Evolutionary conservation across 2,797 vertebrate genomes (phyloP), one percentile per base, ranked within the genome.

Genomic region (Capromys pilorides): DNA sequence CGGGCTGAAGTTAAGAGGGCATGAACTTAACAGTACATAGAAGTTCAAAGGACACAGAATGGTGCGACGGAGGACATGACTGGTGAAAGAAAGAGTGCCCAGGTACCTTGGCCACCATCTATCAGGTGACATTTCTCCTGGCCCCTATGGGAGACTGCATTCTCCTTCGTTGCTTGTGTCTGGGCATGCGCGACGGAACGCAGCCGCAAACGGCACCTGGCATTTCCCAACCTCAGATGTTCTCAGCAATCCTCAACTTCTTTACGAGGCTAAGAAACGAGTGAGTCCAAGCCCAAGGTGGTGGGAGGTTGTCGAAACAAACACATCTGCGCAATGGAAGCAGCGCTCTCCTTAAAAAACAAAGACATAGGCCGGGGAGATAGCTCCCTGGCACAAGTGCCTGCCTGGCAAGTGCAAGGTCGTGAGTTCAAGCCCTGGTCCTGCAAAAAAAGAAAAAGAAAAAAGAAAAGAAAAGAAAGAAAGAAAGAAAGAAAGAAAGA

Each of bases 61-160:
- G 79, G 14, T 4, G 24, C 1, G 2, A 6, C 14, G 69, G 10
- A 39, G 6, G 51, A 4, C 45, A 12, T n/a, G 28, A 10, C 61
- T n/a, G 7, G 26, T 36, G 0, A 21, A 21, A 41, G 6, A 57
- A 3, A 9, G 28, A 31, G 6, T 1, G 7, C 9, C 18, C 3
- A 6, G 14, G 6, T n/a, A n/a, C n/a, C n/a, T n/a, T n/a, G n/a
- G 45, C 3, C 62, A 4, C 22, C 16, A 31, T 1, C 8, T 4
- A 0, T 24, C n/a, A 49, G 7, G 36, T 71, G 10, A 1, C 6
- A 64, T 61, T 54, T 82, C 39, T 84, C 57, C 18, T 7, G 33
- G 45, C 2, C 16, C 54, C 22, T 0, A 2, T 3, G 13, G 51
- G 67, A 51, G 31, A 18, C 62, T n/a, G 21, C 22, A 3, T 26